Evolutionary conservation across 2,113 vertebrate genomes (phyloP), one percentile per base, ranked within the genome.

Genomic region (Aix galericulata): DNA sequence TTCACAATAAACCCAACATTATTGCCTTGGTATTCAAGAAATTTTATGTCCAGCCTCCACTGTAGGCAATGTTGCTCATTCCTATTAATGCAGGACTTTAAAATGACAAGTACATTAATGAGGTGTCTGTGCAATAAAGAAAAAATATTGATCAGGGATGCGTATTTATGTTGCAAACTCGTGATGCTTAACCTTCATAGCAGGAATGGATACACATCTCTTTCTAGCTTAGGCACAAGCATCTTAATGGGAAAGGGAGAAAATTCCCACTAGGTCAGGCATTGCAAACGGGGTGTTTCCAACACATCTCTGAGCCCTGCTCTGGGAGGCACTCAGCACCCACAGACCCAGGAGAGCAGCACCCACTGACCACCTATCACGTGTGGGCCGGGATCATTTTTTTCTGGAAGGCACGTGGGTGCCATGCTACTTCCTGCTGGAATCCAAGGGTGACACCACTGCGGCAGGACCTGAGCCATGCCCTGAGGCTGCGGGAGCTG

Each of bases 11-110:
- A 88, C 76, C 83, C 73, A 92, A 79, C n/a, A 25, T 88, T 82
- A 96, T 29, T 53, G 48, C 58, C 88, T 88, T 88, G 53, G 66
- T 86, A 90, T 92, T 92, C 48, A 88, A 88, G 69, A 90, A 82
- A 69, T 93, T 79, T 87, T 89, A 78, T 93, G 86, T 40, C 26
- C 38, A 68, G 32, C 48, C 40, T 89, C 56, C 58, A 75, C 53
- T 23, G 58, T 31, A 76, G 58, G 86, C 93, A 93, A 86, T 38
- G 21, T 11, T 91, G 48, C 76, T 86, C 86, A 36, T 59, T 75
- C 66, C 92, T 92, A 79, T 89, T 90, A 89, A 92, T 76, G 83
- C 74, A 86, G 66, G 83, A 79, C 62, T 93, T 93, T 10, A 79
- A 96, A 94, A 82, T 73, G 83, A 92, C 68, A 74, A 86, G n/a